Base-by-base conservation (phyloP, 1,140 invertebrate genomes). In the Himalopsyche phryganea region DNA sequence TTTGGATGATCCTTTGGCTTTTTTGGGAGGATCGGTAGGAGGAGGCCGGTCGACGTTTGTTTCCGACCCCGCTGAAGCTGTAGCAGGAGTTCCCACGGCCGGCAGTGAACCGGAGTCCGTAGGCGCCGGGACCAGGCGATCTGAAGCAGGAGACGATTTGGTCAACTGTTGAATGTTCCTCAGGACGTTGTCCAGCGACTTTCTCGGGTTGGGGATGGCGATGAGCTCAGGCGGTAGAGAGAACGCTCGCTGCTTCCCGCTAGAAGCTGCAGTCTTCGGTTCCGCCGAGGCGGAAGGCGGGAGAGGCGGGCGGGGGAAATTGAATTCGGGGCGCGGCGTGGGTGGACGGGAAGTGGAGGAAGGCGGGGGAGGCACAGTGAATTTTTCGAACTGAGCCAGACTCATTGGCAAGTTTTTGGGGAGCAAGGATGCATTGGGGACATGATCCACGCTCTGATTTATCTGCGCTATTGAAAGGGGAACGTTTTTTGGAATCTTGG, bases 1-100 rank as follows among this genome's bases (percentile, higher is more conserved):
- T 56, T 84, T 85, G 54, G 71, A 78, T n/a, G 68, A 68, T 4
- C 62, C 63, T 52, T 80, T 81, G 38, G 71, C 68, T 63, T 77
- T 80, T 55, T 80, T 80, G 4, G 76, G 71, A 6, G 74, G 71
- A 6, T 65, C 68, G 6, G 66, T 67, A 0, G 67, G 52, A 19
- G 69, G 69, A 42, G 68, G 68, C 19, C 72, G 14, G 2, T 5
- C 14, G n/a, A 53, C 36, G 9, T 36, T 10, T 46, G 62, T 65
- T 0, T 58, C 53, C 14, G 36, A 7, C 15, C 41, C 47, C 1
- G 47, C 32, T 7, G 20, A 41, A 41, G 36, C n/a, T 35, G 55
- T 2, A 11, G 13, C 47, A 32, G 50, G 14, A 44, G 23, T 56
- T 1, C 66, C 53, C 15, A 52, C 14, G 67, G 65, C 58, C 58